Evolutionary conservation across 2,888 invertebrate genomes (phyloP).

Genomic region (Seladonia tumulorum): DNA sequence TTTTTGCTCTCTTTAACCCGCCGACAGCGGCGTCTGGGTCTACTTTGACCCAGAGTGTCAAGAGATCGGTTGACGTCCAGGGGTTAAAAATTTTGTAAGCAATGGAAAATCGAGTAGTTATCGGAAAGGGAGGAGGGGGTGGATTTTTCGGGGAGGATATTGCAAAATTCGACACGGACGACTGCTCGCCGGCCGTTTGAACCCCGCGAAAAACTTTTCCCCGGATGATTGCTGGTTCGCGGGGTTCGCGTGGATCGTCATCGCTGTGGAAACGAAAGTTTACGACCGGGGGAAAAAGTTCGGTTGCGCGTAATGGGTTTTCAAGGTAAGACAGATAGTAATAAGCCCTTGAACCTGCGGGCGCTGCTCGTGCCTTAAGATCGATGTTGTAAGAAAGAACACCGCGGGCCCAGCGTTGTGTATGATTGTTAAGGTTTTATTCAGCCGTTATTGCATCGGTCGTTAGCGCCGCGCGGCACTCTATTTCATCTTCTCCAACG

Average conservation of each 20-base stretch:
- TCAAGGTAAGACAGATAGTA: constrained; percentile 72
- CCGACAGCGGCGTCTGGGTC: too few relatives aligned
- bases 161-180: neutral
- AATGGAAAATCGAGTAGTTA: neutral
- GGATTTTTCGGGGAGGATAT: neutral
- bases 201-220: constrained; percentile 23
- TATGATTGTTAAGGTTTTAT: constrained; percentile 69
- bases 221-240: constrained; percentile 27
- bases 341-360: constrained; percentile 70
- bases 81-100: neutral
- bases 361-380: constrained; percentile 63
- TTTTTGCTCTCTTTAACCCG: neutral
- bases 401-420: constrained; percentile 46
- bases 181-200: neutral
- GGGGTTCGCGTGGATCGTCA: constrained; percentile 42
- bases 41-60: too few relatives aligned
- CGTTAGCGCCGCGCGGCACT: constrained; percentile 48
- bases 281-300: constrained; percentile 63
- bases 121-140: neutral
- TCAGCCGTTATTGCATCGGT: constrained; percentile 60
- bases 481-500: constrained; percentile 24
- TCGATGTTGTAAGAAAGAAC: constrained; percentile 69
- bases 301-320: constrained; percentile 63
- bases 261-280: constrained; percentile 62
- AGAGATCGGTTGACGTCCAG: neutral